A percentile compares a stretch with the other conserved stretches of the same genome.
Evolutionary conservation across 2,113 vertebrate species (phyloP).

Genomic region (Paedocypris sp.): DNA sequence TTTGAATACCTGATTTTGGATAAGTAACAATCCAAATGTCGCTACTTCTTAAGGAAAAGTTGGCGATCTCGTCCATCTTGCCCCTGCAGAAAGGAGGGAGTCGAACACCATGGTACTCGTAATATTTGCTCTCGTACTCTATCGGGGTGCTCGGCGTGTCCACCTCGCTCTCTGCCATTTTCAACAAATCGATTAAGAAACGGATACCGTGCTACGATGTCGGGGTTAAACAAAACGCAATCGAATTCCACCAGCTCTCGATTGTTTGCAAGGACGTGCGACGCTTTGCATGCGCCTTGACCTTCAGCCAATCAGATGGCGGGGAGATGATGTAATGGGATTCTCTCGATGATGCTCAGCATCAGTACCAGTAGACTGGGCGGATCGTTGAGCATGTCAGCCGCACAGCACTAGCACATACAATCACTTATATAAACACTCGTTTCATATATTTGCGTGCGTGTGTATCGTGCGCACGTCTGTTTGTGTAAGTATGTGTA

Average conservation of each 20-base stretch:
- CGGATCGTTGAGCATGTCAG: neutral
- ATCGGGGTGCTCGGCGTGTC: conserved; percentile 92
- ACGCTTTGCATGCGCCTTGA: conserved; percentile 29
- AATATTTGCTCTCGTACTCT: conserved; percentile 97
- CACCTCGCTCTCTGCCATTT: conserved; percentile 92
- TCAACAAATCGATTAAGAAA: conserved; percentile 31
- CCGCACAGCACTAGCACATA: neutral
- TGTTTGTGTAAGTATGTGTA: no score
- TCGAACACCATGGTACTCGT: conserved; percentile 89
- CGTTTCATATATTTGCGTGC: no score
- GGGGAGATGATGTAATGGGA: conserved; percentile 66
- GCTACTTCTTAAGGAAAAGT: conserved; percentile 85
- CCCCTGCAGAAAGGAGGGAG: conserved; percentile 95
- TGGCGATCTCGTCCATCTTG: conserved; percentile 92
- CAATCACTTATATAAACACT: neutral
- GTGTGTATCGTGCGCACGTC: no score
- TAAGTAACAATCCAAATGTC: conserved; percentile 97
- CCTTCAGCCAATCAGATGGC: conserved; percentile 50
- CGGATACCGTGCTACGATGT: neutral
- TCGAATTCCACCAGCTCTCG: neutral
- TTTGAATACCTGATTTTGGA: conserved; percentile 82
- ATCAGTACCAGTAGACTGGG: conserved; percentile 51
- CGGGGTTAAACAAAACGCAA: neutral
- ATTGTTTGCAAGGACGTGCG: conserved; percentile 27
- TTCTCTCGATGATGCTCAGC: conserved; percentile 35